Base-by-base conservation (phyloP, 2,113 vertebrate genomes). In the Varanus komodoensis region DNA sequence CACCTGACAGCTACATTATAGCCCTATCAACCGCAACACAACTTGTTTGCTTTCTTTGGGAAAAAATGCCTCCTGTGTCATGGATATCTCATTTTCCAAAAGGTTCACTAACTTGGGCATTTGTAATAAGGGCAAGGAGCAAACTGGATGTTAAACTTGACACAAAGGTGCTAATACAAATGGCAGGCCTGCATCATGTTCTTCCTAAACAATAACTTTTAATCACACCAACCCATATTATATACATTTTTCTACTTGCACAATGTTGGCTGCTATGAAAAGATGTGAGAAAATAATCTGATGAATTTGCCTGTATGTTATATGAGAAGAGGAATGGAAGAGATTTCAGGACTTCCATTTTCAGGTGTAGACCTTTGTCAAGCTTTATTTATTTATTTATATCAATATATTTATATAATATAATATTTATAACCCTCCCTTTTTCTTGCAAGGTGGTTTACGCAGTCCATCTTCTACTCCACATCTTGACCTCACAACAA, bases 11-110 rank as follows among this genome's bases (percentile, higher is more conserved):
- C 8, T 87, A 69, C 19, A 12, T 32, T 25, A 21, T 1, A 89
- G 48, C n/a, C 48, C 25, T 64, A 84, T 75, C 38, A 48, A 27
- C 25, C 38, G 11, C 34, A 82, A 61, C 23, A 50, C 54, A 71
- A 15, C 48, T 61, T 4, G 19, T 29, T 79, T 91, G 77, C 73
- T 87, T 79, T 86, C 23, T 34, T 81, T 25, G 69, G 80, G 54
- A 0, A 0, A 78, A 25, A 84, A 19, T 81, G 82, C 7, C 80
- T 71, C 15, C 38, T 0, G 54, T 64, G n/a, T 19, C 23, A 27
- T 82, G 88, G 29, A 34, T 9, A 80, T 54, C 6, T 54, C 50
- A 54, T 81, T 54, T 81, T 81, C 48, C 54, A 29, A 48, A 64
- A 1, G 38, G 21, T 34, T 32, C 32, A 3, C 29, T 71, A 73